Base-by-base conservation (phyloP, 2,888 invertebrate genomes). In the Hemistola chrysoprasaria region DNA sequence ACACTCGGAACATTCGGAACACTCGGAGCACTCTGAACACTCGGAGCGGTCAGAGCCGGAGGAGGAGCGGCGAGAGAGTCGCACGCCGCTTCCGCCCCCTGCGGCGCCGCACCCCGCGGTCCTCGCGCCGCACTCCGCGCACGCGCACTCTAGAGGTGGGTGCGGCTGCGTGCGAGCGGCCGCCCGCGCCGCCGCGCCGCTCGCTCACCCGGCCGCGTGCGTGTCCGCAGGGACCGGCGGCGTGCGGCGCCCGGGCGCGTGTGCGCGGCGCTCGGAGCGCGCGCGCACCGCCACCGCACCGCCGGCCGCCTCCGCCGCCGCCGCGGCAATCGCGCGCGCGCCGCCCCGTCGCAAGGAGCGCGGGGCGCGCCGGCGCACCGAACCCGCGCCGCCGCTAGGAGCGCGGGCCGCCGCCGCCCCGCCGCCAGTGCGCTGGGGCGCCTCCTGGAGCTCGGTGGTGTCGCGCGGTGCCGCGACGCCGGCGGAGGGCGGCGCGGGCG, bases 371-470 rank as follows among this genome's bases (percentile, higher is more conserved):
- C 57, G 8, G 40, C 56, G 34, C 32, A 50, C 36, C 22, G 35
- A 34, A 39, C 58, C 39, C 42, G 44, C 40, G 34, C 36, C 35
- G 21, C 41, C 32, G n/a, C 37, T 33, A 45, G 44, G 40, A 53
- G 24, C 9, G 9, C 38, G 22, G 9, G 25, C 31, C 22, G 25
- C 11, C 8, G 55, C 46, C 50, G 66, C 53, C 47, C 55, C 51
- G n/a, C 50, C 48, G 34, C 55, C 60, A 1, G 57, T 75, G 61
- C 79, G 78, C 47, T 72, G 73, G 71, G 76, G 79, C 65, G 78
- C 78, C 30, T 65, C 73, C 42, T 81, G 80, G 78, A 73, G 73
- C 66, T 70, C 74, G 22, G 84, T 80, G 53, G 82, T 82, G 61
- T 78, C 80, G 48, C 68, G 62, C 38, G 60, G 59, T 42, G 55